phyloP scores from a whole-genome alignment of 2,888 invertebrate genomes.

The Drosophila silvestris region DNA sequence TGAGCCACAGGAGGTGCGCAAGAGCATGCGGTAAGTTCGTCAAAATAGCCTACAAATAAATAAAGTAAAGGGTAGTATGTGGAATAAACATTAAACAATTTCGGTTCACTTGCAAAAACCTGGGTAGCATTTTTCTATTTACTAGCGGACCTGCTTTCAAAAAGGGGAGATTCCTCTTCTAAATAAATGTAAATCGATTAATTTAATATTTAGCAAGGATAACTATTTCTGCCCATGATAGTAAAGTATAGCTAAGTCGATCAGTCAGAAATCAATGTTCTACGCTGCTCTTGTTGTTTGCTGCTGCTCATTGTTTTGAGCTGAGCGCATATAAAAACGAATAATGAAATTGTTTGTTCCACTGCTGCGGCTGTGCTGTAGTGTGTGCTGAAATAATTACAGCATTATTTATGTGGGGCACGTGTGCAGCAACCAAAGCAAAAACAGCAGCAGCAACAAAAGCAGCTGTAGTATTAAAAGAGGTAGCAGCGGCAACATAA shows the following conservation, averaged over 20 bases:
- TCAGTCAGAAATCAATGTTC: too few species aligned
- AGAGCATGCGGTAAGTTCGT: conserved; percentile 85
- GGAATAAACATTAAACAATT: neutral
- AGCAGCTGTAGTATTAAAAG: conserved; percentile 2
- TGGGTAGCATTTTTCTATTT: neutral
- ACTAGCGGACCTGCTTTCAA: neutral
- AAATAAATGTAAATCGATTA: neutral
- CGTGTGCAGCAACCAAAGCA: conserved; percentile 51
- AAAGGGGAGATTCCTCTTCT: neutral
- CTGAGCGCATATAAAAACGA: conserved; percentile 56
- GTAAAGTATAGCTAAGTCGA: conserved; percentile 2
- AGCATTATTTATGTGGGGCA: conserved; percentile 72
- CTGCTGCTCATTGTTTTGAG: conserved; percentile 25
- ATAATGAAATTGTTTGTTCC: conserved; percentile 75
- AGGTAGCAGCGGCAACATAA: conserved; percentile 15
- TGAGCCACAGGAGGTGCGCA: conserved; percentile 86
- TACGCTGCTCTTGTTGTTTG: neutral
- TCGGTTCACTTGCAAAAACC: neutral
- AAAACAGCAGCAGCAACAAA: conserved; percentile 1
- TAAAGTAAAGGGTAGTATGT: neutral
- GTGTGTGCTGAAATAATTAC: conserved; percentile 71
- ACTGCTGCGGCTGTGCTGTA: conserved; percentile 8
- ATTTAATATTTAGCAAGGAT: neutral
- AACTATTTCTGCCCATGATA: neutral
- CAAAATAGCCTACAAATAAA: conserved; percentile 29